phyloP scores from a whole-genome alignment of 1,140 invertebrate genomes.

The Platyscapa corneri region DNA sequence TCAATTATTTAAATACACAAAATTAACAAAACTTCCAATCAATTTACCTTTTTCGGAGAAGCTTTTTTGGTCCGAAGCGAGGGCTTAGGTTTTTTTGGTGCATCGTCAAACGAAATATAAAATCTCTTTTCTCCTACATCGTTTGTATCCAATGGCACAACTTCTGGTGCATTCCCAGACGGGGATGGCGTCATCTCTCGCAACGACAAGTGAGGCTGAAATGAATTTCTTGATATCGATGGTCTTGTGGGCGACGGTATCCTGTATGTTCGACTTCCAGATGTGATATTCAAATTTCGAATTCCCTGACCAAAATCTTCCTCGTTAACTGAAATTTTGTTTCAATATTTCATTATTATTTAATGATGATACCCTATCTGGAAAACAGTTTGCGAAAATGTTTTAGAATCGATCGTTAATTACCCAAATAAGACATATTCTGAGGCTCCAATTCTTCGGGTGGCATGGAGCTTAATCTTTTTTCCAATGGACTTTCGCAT shows the following conservation, averaged over 20 bases:
- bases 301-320: conserved; percentile 79
- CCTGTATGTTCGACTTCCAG: conserved; percentile 89
- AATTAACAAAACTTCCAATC: background rate
- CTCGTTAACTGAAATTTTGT: conserved; percentile 66
- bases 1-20: background rate
- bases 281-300: conserved; percentile 86
- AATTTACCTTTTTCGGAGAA: conserved; percentile 85
- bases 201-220: conserved; percentile 77
- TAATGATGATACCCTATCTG: conserved; percentile 53
- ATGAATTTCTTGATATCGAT: conserved; percentile 82
- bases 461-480: conserved; percentile 74
- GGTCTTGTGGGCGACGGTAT: conserved; percentile 87
- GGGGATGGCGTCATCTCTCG: conserved; percentile 71
- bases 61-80: conserved; percentile 84
- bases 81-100: conserved; percentile 91
- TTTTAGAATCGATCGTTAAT: conserved; percentile 60
- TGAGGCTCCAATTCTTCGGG: conserved; percentile 92
- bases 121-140: conserved; percentile 87
- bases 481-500: conserved; percentile 69
- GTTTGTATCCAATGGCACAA: conserved; percentile 71
- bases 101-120: conserved; percentile 94
- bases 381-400: background rate
- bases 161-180: conserved; percentile 62
- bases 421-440: conserved; percentile 93
- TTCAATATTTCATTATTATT: background rate